Percentiles rank a stretch among this genome's conserved stretches.
Evolutionary conservation across 2,888 invertebrate genomes (phyloP).

Genomic region (Chrysolina haemoptera): DNA sequence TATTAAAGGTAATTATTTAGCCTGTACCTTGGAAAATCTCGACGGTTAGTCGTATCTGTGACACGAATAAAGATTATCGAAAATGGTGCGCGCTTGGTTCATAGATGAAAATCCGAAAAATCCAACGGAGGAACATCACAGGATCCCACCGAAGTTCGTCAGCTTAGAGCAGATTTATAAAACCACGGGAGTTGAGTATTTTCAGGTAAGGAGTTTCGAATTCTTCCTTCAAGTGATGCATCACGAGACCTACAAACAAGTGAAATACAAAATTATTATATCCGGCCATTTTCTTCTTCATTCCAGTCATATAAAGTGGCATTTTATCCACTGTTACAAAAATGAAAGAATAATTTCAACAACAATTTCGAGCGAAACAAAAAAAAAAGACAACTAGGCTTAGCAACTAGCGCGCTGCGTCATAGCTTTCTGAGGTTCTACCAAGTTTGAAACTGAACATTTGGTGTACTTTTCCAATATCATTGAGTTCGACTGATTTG

Average conservation of each 20-base stretch:
- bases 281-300: no score
- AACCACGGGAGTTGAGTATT: conserved; percentile 87
- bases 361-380: no score
- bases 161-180: conserved; percentile 76
- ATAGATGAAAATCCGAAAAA: conserved; percentile 79
- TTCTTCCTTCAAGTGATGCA: background rate
- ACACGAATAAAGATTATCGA: conserved; percentile 4
- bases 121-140: conserved; percentile 85
- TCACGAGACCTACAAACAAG: background rate
- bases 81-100: conserved; percentile 89
- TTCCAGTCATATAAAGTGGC: background rate
- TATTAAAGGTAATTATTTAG: background rate
- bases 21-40: background rate
- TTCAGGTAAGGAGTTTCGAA: conserved; percentile 74
- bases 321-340: no score
- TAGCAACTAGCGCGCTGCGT: no score
- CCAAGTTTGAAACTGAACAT: background rate
- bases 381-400: no score
- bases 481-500: no score
- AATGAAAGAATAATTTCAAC: no score
- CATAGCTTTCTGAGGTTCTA: no score
- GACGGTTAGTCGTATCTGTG: background rate
- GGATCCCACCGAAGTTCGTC: conserved; percentile 80
- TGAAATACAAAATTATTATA: background rate
- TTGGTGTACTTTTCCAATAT: background rate